Base-by-base conservation (phyloP, 2,797 vertebrate genomes). In the Acipenser ruthenus region DNA sequence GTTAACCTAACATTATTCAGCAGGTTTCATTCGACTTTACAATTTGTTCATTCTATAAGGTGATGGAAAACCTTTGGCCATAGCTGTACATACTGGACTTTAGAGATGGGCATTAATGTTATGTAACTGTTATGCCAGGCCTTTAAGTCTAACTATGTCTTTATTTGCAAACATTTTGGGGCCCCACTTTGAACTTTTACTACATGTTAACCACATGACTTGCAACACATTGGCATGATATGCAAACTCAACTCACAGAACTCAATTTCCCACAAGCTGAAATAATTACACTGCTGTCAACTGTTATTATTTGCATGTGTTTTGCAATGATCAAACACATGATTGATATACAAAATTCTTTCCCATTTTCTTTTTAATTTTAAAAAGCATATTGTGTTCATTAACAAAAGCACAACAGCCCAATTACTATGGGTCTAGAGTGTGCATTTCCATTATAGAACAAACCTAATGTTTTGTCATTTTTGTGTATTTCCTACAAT, bases 381-480 rank as follows among this genome's bases (percentile, higher is more conserved):
- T 74, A 72, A 72, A 75, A 77, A 78, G 74, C 78, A 74, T 75
- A 73, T 79, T 80, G 75, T 74, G 77, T 74, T 74, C 71, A 73
- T 79, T 78, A 80, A 71, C 79, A 76, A 73, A 72, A 73, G 79
- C 80, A 72, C 79, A 80, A 72, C 69, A 72, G 68, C 73, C 75
- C 52, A 81, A 82, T 80, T 76, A 80, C 47, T 52, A 68, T 65
- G 68, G 69, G 66, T 70, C 60, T 48, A 37, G 37, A 4, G 37
- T 37, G 37, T 37, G 37, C 37, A 37, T 37, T 37, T 37, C 37
- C 37, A 37, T 0, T 37, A 0, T 37, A 37, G 37, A 37, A 37
- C 37, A 37, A 37, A 37, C 37, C 37, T 37, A 5, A 37, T 37
- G 37, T 37, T 37, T 37, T 37, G 55, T 6, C 10, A 11, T 10